phyloP scores from a whole-genome alignment of 2,888 invertebrate species.

The Phytoseiulus persimilis region DNA sequence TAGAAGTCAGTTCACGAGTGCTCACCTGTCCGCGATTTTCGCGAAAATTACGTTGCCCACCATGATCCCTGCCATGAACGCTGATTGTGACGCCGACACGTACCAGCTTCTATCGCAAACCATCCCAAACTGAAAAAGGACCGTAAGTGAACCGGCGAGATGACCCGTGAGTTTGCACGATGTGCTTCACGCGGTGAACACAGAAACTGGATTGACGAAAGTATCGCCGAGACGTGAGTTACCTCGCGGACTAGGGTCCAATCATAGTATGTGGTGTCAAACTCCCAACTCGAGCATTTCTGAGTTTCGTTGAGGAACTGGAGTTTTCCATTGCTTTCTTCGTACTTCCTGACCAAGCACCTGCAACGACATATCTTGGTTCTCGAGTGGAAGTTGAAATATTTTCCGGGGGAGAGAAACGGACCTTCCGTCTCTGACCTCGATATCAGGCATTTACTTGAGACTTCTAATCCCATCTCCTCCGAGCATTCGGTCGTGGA shows the following conservation, averaged over 20 bases:
- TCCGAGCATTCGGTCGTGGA: no score
- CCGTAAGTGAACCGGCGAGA: neutral
- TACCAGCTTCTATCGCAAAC: slow-evolving; percentile 33
- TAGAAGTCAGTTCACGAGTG: neutral
- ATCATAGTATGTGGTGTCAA: slow-evolving; percentile 28
- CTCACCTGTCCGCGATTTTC: slow-evolving; percentile 26
- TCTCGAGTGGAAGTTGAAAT: no score
- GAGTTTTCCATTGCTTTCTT: neutral
- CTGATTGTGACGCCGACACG: slow-evolving; percentile 19
- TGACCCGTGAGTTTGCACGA: no score
- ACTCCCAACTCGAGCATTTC: slow-evolving; percentile 16
- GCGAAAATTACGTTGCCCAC: slow-evolving; percentile 29
- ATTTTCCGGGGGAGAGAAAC: no score
- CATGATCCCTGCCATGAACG: slow-evolving; percentile 31
- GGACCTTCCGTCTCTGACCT: no score
- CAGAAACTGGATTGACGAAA: no score
- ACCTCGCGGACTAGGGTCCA: slow-evolving; percentile 20
- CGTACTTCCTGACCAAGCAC: slow-evolving; percentile 12
- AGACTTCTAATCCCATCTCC: no score
- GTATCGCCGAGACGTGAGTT: neutral
- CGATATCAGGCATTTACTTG: no score
- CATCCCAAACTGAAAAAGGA: neutral
- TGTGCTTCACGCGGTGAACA: no score
- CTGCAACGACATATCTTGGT: no score
- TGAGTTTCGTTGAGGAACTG: slow-evolving; percentile 24